These are phyloP conservation scores for Tadarida brasiliensis DNA, from an alignment of 2,797 vertebrate species.

Conservation along the genomic window DNA sequence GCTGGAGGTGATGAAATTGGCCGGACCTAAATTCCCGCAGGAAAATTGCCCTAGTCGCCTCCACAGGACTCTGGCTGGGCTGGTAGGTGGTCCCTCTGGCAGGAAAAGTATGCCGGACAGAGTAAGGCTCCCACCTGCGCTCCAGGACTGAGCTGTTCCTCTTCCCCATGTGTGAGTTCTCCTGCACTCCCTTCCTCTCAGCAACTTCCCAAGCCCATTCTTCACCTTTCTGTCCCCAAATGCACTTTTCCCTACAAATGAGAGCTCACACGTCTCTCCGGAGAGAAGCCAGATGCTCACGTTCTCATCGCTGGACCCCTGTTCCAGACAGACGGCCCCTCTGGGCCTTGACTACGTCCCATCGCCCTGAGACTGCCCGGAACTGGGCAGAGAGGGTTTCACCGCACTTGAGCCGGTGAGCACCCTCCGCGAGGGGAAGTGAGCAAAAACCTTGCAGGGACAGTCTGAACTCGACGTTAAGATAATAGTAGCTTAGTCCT, in stretches of 20 bases:
- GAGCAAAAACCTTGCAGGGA: neutral
- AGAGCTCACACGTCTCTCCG: neutral
- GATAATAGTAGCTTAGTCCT: neutral
- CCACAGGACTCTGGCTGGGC: neutral
- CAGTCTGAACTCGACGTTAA: fast-evolving
- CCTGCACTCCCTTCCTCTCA: neutral
- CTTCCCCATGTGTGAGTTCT: fast-evolving
- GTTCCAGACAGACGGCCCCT: neutral
- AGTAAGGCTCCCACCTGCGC: fast-evolving
- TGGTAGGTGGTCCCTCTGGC: neutral
- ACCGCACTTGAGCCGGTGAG: no score
- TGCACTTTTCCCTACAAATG: fast-evolving
- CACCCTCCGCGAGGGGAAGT: neutral
- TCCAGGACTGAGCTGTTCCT: fast-evolving
- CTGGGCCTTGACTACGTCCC: no score
- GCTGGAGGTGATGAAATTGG: neutral
- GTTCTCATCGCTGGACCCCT: neutral
- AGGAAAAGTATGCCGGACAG: neutral
- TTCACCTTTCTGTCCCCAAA: neutral
- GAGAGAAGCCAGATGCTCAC: neutral
- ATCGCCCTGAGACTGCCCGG: neutral
- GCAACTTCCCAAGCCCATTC: no score
- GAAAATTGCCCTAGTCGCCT: neutral
- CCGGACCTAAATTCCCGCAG: neutral
- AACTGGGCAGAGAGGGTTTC: neutral